Conservation (phyloP, 2,797 vertebrate genomes). For the Semaprochilodus insignis region DNA sequence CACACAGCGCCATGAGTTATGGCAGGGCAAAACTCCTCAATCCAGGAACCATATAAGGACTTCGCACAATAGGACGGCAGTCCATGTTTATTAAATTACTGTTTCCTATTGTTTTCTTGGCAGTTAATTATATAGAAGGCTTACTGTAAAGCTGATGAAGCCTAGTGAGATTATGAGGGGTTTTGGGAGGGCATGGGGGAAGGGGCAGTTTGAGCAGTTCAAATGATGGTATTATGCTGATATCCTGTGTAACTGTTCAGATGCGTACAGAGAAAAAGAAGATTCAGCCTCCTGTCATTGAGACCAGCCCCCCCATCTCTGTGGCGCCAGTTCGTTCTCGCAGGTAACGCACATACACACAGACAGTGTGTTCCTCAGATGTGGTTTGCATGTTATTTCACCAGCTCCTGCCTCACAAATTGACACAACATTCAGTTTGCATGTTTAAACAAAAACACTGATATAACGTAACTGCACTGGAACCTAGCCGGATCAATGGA, state of each 20-base stretch:
- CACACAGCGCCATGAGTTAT: slow-evolving; percentile 18
- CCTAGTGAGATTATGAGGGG: neutral
- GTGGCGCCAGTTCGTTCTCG: slow-evolving; percentile 77
- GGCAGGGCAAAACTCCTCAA: slow-evolving; percentile 16
- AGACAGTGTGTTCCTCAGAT: neutral
- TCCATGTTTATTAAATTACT: slow-evolving; percentile 27
- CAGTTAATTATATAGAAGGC: slow-evolving; percentile 25
- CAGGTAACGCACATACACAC: slow-evolving; percentile 74
- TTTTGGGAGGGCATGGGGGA: too few relatives aligned
- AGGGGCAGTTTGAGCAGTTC: slow-evolving; percentile 67
- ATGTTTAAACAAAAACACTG: slow-evolving; percentile 24
- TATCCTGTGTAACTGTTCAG: slow-evolving; percentile 74
- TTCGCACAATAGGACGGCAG: slow-evolving; percentile 12
- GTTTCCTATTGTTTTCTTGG: slow-evolving; percentile 6
- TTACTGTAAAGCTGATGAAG: neutral
- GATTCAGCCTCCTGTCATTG: slow-evolving; percentile 78
- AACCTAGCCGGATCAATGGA: neutral
- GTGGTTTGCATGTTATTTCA: slow-evolving; percentile 40
- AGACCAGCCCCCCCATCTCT: slow-evolving; percentile 76
- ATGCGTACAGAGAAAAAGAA: slow-evolving; percentile 83
- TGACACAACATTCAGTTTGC: slow-evolving; percentile 16
- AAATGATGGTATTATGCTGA: slow-evolving; percentile 49
- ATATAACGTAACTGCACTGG: neutral
- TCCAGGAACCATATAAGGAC: slow-evolving; percentile 37
- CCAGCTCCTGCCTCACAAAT: slow-evolving; percentile 38